Evolutionary conservation across 2,113 vertebrate genomes (phyloP).

Genomic region (Eurypyga helias): DNA sequence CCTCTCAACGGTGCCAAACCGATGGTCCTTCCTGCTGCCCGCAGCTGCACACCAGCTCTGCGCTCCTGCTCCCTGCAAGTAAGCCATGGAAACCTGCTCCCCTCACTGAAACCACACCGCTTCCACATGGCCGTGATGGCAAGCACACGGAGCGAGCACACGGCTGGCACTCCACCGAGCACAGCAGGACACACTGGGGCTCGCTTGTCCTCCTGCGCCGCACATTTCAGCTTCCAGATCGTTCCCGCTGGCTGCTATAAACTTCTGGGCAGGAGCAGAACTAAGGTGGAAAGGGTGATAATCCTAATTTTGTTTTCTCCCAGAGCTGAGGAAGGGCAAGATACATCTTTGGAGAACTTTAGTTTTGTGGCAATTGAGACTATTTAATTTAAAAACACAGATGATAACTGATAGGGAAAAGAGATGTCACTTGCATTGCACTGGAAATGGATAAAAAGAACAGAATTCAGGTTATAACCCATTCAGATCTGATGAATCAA

Average conservation of each 20-base stretch:
- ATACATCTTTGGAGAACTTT: background rate
- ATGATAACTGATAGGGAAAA: background rate
- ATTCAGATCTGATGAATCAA: background rate
- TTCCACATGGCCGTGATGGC: background rate
- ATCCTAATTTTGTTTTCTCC: background rate
- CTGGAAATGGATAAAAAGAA: background rate
- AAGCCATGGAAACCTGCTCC: background rate
- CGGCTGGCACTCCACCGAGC: background rate
- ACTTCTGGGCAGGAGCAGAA: background rate
- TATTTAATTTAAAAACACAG: background rate
- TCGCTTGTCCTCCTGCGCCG: background rate
- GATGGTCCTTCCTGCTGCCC: background rate
- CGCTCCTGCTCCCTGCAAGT: background rate
- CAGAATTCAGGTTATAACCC: background rate
- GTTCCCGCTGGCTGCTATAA: background rate
- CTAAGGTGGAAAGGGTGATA: accelerated
- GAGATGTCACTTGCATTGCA: background rate
- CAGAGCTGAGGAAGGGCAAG: background rate
- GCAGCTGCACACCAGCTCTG: background rate
- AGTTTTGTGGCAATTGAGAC: background rate
- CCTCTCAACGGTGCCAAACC: background rate
- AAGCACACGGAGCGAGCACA: background rate
- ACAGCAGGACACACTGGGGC: background rate
- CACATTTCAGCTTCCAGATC: background rate
- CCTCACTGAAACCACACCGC: background rate